These are phyloP conservation scores for Cyclopterus lumpus DNA, from an alignment of 2,797 vertebrate genomes.

Conservation along the genomic window DNA sequence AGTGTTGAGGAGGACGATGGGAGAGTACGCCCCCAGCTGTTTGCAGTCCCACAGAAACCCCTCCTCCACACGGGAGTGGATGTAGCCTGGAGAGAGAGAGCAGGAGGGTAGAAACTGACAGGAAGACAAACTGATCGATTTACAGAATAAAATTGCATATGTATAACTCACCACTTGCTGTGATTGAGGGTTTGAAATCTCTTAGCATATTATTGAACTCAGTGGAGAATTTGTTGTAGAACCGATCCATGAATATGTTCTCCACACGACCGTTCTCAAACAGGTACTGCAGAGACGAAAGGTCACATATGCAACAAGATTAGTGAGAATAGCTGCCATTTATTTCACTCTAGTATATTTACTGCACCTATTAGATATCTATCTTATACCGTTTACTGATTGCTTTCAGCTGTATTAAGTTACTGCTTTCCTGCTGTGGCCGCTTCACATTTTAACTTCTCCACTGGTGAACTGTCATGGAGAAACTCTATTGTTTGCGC, in stretches of 20 bases:
- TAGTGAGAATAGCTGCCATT: neutral
- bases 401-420: too few species aligned
- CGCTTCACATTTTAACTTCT: neutral
- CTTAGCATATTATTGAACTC: conserved; percentile 92
- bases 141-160: neutral
- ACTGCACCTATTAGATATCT: neutral
- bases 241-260: conserved; percentile 98
- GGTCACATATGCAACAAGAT: neutral
- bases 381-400: too few species aligned
- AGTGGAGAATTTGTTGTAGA: conserved; percentile 94
- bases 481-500: neutral
- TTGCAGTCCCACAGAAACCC: conserved; percentile 98
- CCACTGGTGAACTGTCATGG: neutral
- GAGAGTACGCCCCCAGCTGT: conserved; percentile 96
- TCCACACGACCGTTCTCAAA: conserved; percentile 98
- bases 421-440: neutral
- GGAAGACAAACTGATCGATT: neutral
- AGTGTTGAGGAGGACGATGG: conserved; percentile 97
- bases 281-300: conserved; percentile 84
- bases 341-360: neutral
- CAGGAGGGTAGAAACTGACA: neutral
- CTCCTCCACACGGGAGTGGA: conserved; percentile 96
- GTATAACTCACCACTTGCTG: conserved; percentile 89
- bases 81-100: conserved; percentile 83
- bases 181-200: conserved; percentile 91